A percentile compares a stretch with the other conserved stretches of the same genome.
Evolutionary conservation across 1,140 invertebrate species (phyloP).

Genomic region (Drosophila takahashii): DNA sequence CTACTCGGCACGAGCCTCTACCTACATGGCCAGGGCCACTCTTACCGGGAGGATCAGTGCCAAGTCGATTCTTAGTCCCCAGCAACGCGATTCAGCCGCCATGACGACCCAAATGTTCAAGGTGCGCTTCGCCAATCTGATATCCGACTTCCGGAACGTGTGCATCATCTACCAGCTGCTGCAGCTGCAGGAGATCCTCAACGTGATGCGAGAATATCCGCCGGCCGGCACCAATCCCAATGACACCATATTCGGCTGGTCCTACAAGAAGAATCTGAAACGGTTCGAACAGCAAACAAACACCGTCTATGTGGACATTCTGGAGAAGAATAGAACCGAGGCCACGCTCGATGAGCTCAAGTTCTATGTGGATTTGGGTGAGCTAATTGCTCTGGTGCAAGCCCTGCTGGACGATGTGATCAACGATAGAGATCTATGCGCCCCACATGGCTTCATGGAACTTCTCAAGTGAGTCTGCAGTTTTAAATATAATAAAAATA

Average conservation of each 20-base stretch:
- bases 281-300: conserved; percentile 37
- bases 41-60: neutral
- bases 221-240: conserved; percentile 10
- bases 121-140: conserved; percentile 26
- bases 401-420: conserved; percentile 20
- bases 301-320: conserved; percentile 42
- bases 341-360: conserved; percentile 38
- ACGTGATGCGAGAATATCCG: conserved; percentile 25
- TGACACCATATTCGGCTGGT: conserved; percentile 53
- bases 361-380: conserved; percentile 45
- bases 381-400: conserved; percentile 40
- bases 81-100: conserved; percentile 9
- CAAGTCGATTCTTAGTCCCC: neutral
- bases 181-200: conserved; percentile 31
- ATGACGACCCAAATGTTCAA: conserved; percentile 22
- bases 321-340: conserved; percentile 17
- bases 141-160: conserved; percentile 18
- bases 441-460: conserved; percentile 15
- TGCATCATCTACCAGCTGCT: conserved; percentile 37
- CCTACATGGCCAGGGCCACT: neutral
- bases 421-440: conserved; percentile 32
- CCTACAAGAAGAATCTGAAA: conserved; percentile 30
- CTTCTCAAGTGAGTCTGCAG: conserved; percentile 29
- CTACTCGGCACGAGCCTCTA: neutral
- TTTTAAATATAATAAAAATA: too few relatives aligned